These are phyloP conservation scores for Leuctra nigra DNA, from an alignment of 2,888 invertebrate species.

Conservation along the genomic window DNA sequence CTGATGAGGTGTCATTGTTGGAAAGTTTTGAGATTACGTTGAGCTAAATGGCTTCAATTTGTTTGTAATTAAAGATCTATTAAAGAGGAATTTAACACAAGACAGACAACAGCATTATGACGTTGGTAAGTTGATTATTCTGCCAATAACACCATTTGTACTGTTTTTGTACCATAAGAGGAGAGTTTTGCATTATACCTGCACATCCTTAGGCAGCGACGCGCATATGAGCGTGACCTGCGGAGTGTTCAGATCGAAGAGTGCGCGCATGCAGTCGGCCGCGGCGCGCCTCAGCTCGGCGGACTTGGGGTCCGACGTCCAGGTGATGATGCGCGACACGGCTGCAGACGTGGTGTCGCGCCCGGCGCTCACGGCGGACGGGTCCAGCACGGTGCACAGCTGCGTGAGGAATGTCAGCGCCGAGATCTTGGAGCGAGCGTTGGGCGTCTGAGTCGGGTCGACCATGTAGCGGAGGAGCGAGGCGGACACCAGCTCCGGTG, in stretches of 20 bases:
- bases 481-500: slow-evolving; percentile 52
- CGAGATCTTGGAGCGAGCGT: slow-evolving; percentile 53
- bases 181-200: slow-evolving; percentile 36
- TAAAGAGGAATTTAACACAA: no score
- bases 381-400: slow-evolving; percentile 46
- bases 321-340: slow-evolving; percentile 56
- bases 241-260: slow-evolving; percentile 88
- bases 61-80: no score
- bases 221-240: slow-evolving; percentile 78
- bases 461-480: slow-evolving; percentile 67
- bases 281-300: slow-evolving; percentile 59
- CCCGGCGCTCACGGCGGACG: slow-evolving; percentile 28
- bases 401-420: slow-evolving; percentile 61
- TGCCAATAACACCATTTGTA: no score
- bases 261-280: slow-evolving; percentile 63
- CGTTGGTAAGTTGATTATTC: no score
- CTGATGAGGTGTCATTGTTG: no score
- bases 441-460: slow-evolving; percentile 90
- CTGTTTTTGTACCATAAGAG: not conserved
- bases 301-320: slow-evolving; percentile 64
- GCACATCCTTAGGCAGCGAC: slow-evolving; percentile 62
- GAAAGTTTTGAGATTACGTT: no score
- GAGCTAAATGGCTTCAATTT: no score
- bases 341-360: slow-evolving; percentile 2
- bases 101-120: no score